Evolutionary conservation across 2,113 vertebrate genomes (phyloP).

Genomic region (Thunnus thynnus): DNA sequence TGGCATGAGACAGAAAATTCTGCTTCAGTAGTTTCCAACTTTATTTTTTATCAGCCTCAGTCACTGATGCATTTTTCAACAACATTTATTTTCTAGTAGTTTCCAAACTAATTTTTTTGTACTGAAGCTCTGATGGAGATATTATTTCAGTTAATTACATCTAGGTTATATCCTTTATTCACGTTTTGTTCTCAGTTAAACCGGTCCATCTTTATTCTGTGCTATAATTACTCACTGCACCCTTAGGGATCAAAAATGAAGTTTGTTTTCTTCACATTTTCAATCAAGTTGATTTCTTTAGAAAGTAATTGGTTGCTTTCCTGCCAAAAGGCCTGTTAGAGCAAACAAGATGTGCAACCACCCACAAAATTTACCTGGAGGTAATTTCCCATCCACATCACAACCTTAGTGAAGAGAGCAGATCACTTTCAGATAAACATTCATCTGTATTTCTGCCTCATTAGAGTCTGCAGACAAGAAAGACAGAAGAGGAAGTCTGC

Average conservation of each 20-base stretch:
- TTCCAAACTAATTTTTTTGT: neutral
- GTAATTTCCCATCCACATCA: conserved; percentile 13
- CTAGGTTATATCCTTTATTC: neutral
- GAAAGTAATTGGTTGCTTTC: conserved; percentile 31
- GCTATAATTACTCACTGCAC: conserved; percentile 8
- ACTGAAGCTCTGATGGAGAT: neutral
- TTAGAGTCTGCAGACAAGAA: conserved; percentile 17
- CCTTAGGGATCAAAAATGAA: conserved; percentile 3
- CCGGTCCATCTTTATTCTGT: neutral
- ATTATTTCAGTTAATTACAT: conserved; percentile 1
- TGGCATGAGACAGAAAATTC: neutral
- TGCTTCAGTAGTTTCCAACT: neutral
- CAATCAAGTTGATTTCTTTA: neutral
- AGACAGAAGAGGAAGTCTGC: neutral
- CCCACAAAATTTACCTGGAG: conserved; percentile 24
- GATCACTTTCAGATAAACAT: neutral
- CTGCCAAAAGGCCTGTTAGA: neutral
- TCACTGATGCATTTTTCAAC: neutral
- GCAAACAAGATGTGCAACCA: conserved; percentile 21
- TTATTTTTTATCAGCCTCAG: neutral
- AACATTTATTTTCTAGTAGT: neutral
- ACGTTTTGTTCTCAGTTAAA: neutral
- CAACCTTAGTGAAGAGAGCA: neutral
- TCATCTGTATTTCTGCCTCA: conserved; percentile 22
- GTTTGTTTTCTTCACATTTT: conserved; percentile 16